Base-by-base conservation (phyloP, 2,113 vertebrate species). In the Platichthys flesus region DNA sequence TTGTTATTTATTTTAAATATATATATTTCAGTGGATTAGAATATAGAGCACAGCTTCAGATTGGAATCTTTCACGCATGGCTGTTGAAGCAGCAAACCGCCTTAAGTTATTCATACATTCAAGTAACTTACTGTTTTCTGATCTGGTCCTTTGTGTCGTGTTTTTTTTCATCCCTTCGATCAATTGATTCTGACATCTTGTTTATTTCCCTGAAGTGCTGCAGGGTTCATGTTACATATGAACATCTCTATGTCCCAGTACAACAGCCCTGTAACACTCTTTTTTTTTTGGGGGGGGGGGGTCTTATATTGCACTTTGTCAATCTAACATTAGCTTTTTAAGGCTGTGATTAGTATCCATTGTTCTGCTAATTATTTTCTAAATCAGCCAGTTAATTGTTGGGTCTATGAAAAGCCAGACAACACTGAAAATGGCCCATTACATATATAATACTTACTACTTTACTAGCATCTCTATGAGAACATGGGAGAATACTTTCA, bases 171-270 rank as follows among this genome's bases (percentile, higher is more conserved):
- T 51, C 47, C 18, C 7, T 16, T 51, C 15, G 0, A 51, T 16
- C 47, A 51, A 15, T 51, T 18, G 16, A 51, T 18, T 51, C 16
- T 20, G 47, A 51, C 47, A 1, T 51, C 16, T 51, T 51, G 47
- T 51, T 51, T 23, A 6, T 31, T 40, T 54, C 31, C 52, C 31
- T 45, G 1, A 24, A 7, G 21, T 64, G 61, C 40, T 26, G 8
- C 21, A 26, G 40, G 40, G 40, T 24, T 9, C 18, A 18, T 45
- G 7, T 26, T 18, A 31, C 4, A 40, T 66, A 7, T 51, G 6
- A 52, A 70, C 71, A 70, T 69, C 40, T 69, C 31, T 74, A 15
- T 37, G 15, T 10, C 24, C 49, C 16, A 37, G 15, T 8, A 13
- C 52, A 24, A 2, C 58, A 49, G 63, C 16, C 5, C 28, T 45